Conservation (phyloP, 2,113 vertebrate species). For the Thamnophis sirtalis region DNA sequence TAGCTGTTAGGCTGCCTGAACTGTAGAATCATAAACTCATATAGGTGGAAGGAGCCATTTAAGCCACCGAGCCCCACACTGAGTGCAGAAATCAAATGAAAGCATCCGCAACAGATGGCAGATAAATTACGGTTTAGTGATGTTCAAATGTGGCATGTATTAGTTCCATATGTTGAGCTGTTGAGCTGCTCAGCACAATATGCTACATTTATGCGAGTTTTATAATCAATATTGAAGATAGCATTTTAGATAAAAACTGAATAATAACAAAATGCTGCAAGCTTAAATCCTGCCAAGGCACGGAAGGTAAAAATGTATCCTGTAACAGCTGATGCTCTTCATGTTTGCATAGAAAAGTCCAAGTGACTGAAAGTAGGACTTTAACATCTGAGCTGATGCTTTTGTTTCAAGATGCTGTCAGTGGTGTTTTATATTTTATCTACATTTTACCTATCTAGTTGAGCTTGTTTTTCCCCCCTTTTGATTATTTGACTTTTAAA, state of each 20-base stretch:
- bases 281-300: constrained; percentile 58
- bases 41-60: neutral
- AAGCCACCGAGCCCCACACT: neutral
- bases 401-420: neutral
- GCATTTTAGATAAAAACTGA: constrained; percentile 39
- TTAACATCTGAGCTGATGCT: neutral
- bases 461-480: neutral
- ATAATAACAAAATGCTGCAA: constrained; percentile 57
- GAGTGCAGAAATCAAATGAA: neutral
- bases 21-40: neutral
- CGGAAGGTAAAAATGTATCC: constrained; percentile 50
- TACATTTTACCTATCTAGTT: neutral
- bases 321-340: neutral
- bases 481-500: neutral
- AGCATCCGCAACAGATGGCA: neutral
- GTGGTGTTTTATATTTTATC: neutral
- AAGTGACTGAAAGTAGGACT: neutral
- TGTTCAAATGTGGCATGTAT: neutral
- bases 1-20: neutral
- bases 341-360: neutral
- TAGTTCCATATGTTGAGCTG: constrained; percentile 17
- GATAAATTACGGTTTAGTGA: neutral
- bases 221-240: neutral
- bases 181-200: neutral
- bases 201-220: neutral